These are phyloP conservation scores for Drosophila lowei DNA, from an alignment of 1,140 invertebrate species.

Conservation along the genomic window DNA sequence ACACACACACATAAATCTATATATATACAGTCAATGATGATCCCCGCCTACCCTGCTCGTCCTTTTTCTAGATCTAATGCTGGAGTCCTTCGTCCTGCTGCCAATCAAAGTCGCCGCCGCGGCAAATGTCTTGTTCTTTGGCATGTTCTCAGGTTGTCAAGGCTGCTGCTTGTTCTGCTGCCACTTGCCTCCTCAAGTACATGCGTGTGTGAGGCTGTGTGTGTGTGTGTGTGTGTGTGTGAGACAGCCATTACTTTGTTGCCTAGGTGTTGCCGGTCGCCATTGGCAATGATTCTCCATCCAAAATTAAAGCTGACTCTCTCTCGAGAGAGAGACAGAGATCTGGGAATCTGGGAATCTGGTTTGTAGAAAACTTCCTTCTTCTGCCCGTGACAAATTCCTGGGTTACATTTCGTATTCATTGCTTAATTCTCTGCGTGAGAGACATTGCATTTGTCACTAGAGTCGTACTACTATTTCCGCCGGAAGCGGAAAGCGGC, in stretches of 20 bases:
- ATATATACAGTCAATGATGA: constrained; percentile 40
- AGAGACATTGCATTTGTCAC: constrained; percentile 39
- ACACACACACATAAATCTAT: not conserved
- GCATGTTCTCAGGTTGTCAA: constrained; percentile 72
- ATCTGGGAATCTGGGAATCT: constrained; percentile 26
- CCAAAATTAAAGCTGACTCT: constrained; percentile 53
- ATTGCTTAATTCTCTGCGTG: constrained; percentile 31
- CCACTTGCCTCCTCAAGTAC: constrained; percentile 43
- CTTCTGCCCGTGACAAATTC: too few relatives aligned
- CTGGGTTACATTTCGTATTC: constrained; percentile 23
- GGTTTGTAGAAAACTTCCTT: not conserved
- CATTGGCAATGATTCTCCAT: constrained; percentile 67
- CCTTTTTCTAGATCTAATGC: constrained; percentile 8
- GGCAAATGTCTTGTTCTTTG: constrained; percentile 74
- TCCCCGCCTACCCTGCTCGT: constrained; percentile 5
- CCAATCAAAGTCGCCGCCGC: constrained; percentile 71
- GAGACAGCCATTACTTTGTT: constrained; percentile 72
- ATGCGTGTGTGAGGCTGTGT: constrained; percentile 33
- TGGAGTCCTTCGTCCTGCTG: constrained; percentile 29
- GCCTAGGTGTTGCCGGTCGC: constrained; percentile 67
- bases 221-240: constrained; percentile 33
- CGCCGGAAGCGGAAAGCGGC: constrained; percentile 7
- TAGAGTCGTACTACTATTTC: constrained; percentile 16
- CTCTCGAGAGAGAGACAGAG: too few relatives aligned
- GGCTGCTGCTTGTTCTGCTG: constrained; percentile 12